Base-by-base conservation (phyloP, 2,797 vertebrate genomes). In the Mergus octosetaceus region DNA sequence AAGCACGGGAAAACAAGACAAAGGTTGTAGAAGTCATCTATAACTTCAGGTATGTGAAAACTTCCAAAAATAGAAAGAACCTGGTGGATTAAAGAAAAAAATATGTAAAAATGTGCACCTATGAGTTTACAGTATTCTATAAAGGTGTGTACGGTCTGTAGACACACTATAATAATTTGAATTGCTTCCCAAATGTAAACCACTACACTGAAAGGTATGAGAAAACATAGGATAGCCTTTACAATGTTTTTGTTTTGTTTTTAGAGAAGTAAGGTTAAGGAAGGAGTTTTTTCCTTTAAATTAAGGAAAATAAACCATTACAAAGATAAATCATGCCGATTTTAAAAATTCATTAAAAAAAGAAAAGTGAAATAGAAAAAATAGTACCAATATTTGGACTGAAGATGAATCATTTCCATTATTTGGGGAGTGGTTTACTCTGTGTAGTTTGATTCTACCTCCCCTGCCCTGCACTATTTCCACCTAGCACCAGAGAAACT, bases 1-100 rank as follows among this genome's bases (percentile, higher is more conserved):
- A 62, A 77, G 70, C 13, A 24, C 12, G 86, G 58, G 34, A 51
- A 53, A 89, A 64, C 24, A 25, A 85, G 41, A n/a, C 12, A 32
- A n/a, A 51, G 16, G 34, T 56, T 32, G 41, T 3, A 53, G 57
- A 8, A 87, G 54, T 36, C 49, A 74, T 27, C 43, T 83, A 34
- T n/a, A 74, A 20, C 30, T 61, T 72, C 36, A 93, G 85, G 85
- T 93, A 89, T 25, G 79, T 79, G 81, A 66, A 47, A 75, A 38
- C 34, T 72, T 74, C 71, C 36, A 57, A 39, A 64, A 68, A 30
- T 41, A 73, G 81, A 78, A 61, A 27, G 17, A 21, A 81, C 28
- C 22, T 62, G 17, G 8, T 72, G 22, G 30, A 69, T 89, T 75
- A 69, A 71, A 82, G 49, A 74, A 39, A 69, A 69, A 92, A 87